Evolutionary conservation across 2,797 vertebrate genomes (phyloP), one percentile per base, ranked within the genome.

Genomic region (Cygnus olor): DNA sequence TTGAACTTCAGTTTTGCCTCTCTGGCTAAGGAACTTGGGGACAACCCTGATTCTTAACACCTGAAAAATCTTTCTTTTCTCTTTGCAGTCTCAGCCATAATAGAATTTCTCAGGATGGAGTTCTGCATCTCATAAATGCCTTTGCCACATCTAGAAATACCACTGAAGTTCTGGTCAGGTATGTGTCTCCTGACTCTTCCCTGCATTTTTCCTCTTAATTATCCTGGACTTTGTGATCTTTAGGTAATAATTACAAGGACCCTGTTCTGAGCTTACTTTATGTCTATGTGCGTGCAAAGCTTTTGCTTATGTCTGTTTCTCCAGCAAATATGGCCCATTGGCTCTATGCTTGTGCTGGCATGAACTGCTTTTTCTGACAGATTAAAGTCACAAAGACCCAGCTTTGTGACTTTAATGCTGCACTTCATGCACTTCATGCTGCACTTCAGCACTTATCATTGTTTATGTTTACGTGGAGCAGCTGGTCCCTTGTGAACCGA

Each of bases 31-130:
- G 21, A 92, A 28, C 32, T 10, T 71, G n/a, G 49, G 72, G 49
- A 40, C 49, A 69, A 1, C 16, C 22, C 61, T 65, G 54, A 15
- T 16, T 64, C 36, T 65, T 57, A 65, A 25, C 42, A 32, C 0
- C 3, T 61, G 42, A n/a, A 72, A 77, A 90, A 25, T 11, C 40
- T 49, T 86, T 12, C 14, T 45, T 27, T 91, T 73, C 69, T 94
- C 87, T 42, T 18, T 94, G 66, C 71, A 99, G 99, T 44, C 97
- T 99, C 85, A 98, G 98, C 93, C 96, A 96, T 70, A 99, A 99
- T 25, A 36, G 69, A 32, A 88, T 99, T 92, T 99, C 97, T 21
- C 98, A 97, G 87, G 96, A 97, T 28, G 98, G 98, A 10, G 96
- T 97, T 57, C 83, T 99, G 56, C 89, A 96, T 51, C 97, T 99